Evolutionary conservation across 2,888 invertebrate species (phyloP), one percentile per base, ranked within the genome.

Genomic region (Sesamia inferens): DNA sequence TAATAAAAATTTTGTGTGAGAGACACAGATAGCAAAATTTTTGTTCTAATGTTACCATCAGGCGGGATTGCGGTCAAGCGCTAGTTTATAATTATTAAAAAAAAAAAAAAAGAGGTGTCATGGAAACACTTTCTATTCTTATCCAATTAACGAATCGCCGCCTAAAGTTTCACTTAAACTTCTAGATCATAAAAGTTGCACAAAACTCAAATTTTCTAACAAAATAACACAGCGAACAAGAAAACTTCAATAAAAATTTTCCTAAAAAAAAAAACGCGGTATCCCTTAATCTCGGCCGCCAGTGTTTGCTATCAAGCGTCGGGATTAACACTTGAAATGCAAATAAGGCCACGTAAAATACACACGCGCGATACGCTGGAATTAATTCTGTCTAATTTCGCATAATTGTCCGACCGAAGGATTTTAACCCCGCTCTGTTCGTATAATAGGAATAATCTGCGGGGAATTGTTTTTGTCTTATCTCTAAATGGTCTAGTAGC

Each of bases 281-380:
- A 42, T 51, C 69, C 65, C 71, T 84, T 85, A 78, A 85, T 80
- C 83, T 79, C 31, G 78, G 51, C 81, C 71, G 59, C 79, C 78
- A 79, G 73, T 84, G 80, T 85, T 85, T 87, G 83, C 77, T 82
- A 82, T 83, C 84, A 82, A 82, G 75, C 83, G 82, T 76, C 79
- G 79, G 79, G 82, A 84, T 85, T 84, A 83, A 83, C 87, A 88
- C 86, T 90, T 86, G 86, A 85, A 87, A 90, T 90, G 88, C 87
- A 87, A 90, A 90, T 87, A 83, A 76, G 85, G 69, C 73, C 79
- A 84, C 75, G 80, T 79, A 75, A 78, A 79, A 80, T 82, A 84
- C 85, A 85, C 81, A 86, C 82, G 76, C 72, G 85, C 79, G 82
- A 86, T 87, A 88, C 79, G 78, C 78, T 74, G 61, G 84, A 86